These are phyloP conservation scores for Xestobium rufovillosum DNA, from an alignment of 2,888 invertebrate species.

Conservation along the genomic window DNA sequence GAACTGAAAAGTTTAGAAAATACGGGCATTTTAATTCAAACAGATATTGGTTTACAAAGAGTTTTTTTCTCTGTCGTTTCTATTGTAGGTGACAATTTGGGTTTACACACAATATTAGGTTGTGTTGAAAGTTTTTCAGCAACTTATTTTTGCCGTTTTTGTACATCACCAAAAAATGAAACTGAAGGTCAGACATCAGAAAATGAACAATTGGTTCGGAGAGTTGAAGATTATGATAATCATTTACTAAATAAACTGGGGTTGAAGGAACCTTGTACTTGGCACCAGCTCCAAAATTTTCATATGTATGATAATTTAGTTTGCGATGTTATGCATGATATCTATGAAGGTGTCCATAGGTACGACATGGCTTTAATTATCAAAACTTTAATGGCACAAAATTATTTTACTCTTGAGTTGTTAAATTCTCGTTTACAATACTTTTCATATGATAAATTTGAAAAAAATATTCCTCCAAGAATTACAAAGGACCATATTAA, in stretches of 20 bases:
- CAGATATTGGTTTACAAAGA: conserved; percentile 13
- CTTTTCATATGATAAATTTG: too few relatives aligned
- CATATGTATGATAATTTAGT: conserved; percentile 5
- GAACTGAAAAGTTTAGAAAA: conserved; percentile 18
- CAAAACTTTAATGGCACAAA: too few relatives aligned
- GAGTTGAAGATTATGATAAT: conserved; percentile 9
- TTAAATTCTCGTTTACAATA: too few relatives aligned
- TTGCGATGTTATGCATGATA: conserved; percentile 7
- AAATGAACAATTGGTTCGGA: conserved; percentile 14
- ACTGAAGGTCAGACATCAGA: conserved; percentile 12
- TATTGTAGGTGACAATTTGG: conserved; percentile 20
- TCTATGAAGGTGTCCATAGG: too few relatives aligned
- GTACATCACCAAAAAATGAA: conserved; percentile 16
- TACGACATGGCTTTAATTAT: too few relatives aligned
- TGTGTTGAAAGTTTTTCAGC: conserved; percentile 17
- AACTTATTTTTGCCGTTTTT: conserved; percentile 21
- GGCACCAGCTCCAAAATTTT: conserved; percentile 11
- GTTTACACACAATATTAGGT: conserved; percentile 17
- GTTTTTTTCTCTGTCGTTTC: conserved; percentile 13
- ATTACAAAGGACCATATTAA: too few relatives aligned
- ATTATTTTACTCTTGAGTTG: too few relatives aligned
- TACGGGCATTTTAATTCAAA: conserved; percentile 15
- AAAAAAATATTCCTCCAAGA: too few relatives aligned
- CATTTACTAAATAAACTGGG: conserved; percentile 16
- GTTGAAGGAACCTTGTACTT: conserved; percentile 12